These are phyloP conservation scores for Eulemur rubriventer DNA, from an alignment of 2,797 vertebrate genomes.

Conservation along the genomic window DNA sequence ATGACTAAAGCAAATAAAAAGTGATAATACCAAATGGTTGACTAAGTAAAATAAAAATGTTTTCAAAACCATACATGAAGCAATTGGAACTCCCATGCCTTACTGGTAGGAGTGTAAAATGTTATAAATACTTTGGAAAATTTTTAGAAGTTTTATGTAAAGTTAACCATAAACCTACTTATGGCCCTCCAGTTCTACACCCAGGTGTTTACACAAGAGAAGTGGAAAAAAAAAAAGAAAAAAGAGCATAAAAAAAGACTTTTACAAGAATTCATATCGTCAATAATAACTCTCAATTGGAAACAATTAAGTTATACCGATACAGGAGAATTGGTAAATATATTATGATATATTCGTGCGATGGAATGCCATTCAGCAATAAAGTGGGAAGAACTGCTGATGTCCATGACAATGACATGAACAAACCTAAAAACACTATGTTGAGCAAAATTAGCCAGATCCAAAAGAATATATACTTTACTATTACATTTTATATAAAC, in stretches of 20 bases:
- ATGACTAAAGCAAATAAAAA: background rate
- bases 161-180: background rate
- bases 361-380: background rate
- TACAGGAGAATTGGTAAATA: background rate
- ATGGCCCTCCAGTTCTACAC: background rate
- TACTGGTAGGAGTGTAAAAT: background rate
- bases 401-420: background rate
- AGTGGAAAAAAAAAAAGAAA: background rate
- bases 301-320: background rate
- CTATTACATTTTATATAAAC: background rate
- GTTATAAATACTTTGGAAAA: background rate
- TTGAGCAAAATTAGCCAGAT: background rate
- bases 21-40: background rate
- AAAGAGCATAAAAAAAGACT: background rate
- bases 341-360: background rate
- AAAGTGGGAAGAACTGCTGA: background rate
- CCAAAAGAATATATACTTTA: background rate
- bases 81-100: background rate
- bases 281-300: background rate
- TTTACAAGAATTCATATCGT: background rate
- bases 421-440: background rate
- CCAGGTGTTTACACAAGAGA: background rate
- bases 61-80: background rate
- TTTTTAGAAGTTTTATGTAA: background rate
- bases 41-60: background rate